Base-by-base conservation (phyloP, 2,113 vertebrate genomes). In the Anguilla japonica region DNA sequence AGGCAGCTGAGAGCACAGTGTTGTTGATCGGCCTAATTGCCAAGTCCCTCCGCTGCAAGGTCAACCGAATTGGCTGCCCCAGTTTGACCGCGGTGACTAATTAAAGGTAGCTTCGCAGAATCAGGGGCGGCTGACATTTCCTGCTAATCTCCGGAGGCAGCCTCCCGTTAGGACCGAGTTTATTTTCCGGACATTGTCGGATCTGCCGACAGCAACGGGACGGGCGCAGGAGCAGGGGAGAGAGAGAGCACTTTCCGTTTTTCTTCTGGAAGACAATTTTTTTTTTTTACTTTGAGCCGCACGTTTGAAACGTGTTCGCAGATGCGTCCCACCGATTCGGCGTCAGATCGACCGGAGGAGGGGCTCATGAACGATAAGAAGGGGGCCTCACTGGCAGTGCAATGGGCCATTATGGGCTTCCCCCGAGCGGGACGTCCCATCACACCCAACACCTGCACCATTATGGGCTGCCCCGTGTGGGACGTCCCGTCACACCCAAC, bases 141-240 rank as follows among this genome's bases (percentile, higher is more conserved):
- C 67, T 41, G n/a, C 50, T 53, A 83, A 87, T 67, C 83, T 84
- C 67, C 39, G 8, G 22, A 83, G 82, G 46, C 82, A 57, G 82
- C 18, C 6, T 18, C 34, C 40, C 46, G 34, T 50, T 83, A 83
- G 57, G 34, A 57, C 34, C n/a, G 14, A 20, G 15, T 40, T 84
- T 22, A 41, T 83, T 46, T 46, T 83, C 81, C n/a, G 20, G 26
- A 34, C 71, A 34, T 26, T 34, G 71, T 75, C 11, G n/a, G 71
- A 34, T n/a, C 71, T 75, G 11, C n/a, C 20, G 8, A 2, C 5
- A 34, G 71, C 71, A 34, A 34, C 26, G 2, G 5, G n/a, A 34
- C 26, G 13, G n/a, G 5, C 3, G n/a, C 8, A 22, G 71, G 71
- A 9, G 34, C 9, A 75, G 26, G 26, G 71, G n/a, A 75, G n/a